These are phyloP conservation scores for Hydrolagus colliei DNA, from an alignment of 2,797 vertebrate species.

Conservation along the genomic window DNA sequence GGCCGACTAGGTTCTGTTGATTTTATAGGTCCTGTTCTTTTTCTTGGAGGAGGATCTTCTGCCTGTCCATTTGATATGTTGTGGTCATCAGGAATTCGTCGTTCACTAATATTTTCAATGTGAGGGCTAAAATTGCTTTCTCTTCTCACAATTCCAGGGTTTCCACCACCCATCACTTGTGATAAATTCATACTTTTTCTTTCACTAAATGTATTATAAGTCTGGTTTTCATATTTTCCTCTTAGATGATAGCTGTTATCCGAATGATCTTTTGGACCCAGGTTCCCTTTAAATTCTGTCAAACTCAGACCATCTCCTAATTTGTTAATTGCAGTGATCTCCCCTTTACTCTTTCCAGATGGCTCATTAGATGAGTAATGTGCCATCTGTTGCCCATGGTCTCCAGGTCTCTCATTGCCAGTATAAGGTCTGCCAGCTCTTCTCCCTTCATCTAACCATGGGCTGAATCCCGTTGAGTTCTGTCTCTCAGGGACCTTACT, in stretches of 20 bases:
- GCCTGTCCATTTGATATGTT: conserved; percentile 75
- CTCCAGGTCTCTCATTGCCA: conserved; percentile 69
- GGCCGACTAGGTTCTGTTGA: conserved; percentile 47
- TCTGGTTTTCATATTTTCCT: conserved; percentile 68
- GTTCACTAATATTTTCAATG: conserved; percentile 54
- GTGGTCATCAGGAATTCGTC: conserved; percentile 54
- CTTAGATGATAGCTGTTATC: conserved; percentile 71
- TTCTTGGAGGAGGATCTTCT: conserved; percentile 63
- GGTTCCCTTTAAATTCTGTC: conserved; percentile 59
- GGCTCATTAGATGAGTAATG: conserved; percentile 55
- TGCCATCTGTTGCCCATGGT: conserved; percentile 55
- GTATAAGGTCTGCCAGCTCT: conserved; percentile 55
- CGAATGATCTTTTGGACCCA: conserved; percentile 51
- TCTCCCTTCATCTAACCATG: conserved; percentile 66
- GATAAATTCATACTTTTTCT: conserved; percentile 47
- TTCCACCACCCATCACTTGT: conserved; percentile 58
- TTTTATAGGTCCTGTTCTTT: conserved; percentile 85
- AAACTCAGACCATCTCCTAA: conserved; percentile 49
- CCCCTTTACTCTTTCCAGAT: conserved; percentile 57
- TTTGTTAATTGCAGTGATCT: conserved; percentile 58
- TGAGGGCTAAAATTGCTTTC: conserved; percentile 59
- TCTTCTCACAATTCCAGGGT: conserved; percentile 58
- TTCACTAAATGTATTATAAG: conserved; percentile 66
- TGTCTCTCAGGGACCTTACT: conserved; percentile 71
- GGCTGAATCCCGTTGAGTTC: conserved; percentile 52